Percentiles rank a stretch among this genome's conserved stretches.
phyloP scores from a whole-genome alignment of 2,113 vertebrate genomes.

The Progne subis region DNA sequence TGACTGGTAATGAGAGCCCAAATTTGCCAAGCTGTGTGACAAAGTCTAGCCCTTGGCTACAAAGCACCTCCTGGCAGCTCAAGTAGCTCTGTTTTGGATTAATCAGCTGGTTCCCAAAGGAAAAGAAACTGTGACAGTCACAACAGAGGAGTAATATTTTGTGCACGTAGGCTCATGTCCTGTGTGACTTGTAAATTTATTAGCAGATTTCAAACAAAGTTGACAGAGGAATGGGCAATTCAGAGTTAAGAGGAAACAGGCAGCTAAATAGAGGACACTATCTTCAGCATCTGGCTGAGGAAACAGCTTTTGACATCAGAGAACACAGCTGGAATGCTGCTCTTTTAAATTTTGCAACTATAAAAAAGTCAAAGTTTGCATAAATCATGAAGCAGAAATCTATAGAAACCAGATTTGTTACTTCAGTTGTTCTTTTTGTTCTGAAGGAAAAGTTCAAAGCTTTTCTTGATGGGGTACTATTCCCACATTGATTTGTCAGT shows the following conservation, averaged over 20 bases:
- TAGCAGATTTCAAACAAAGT: background rate
- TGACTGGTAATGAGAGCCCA: background rate
- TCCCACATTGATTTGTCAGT: background rate
- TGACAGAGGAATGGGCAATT: background rate
- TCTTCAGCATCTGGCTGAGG: background rate
- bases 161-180: background rate
- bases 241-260: background rate
- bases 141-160: background rate
- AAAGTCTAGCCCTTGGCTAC: background rate
- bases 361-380: background rate
- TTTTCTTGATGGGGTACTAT: background rate
- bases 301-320: background rate
- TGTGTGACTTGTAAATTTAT: background rate
- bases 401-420: slow-evolving; percentile 3
- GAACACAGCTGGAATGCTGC: background rate
- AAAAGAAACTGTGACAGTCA: background rate
- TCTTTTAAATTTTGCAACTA: background rate
- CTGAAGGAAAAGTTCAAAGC: background rate
- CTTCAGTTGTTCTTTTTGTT: background rate
- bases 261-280: background rate
- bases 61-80: background rate
- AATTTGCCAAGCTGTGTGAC: background rate
- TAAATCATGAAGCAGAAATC: background rate
- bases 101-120: background rate
- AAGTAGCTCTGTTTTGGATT: background rate